These are phyloP conservation scores for Paralichthys olivaceus DNA, from an alignment of 2,113 vertebrate genomes.

Conservation along the genomic window DNA sequence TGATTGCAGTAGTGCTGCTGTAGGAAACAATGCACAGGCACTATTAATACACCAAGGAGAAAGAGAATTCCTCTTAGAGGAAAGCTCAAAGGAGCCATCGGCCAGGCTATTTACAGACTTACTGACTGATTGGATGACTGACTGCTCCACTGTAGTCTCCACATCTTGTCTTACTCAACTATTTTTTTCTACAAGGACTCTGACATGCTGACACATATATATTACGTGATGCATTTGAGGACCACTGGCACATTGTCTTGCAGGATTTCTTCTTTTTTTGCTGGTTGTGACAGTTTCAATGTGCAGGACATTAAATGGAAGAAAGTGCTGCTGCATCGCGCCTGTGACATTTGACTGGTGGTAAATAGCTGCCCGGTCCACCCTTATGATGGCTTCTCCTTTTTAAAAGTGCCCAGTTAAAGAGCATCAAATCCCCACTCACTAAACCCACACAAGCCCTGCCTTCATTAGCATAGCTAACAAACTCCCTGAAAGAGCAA, in stretches of 20 bases:
- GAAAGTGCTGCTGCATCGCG: conserved; percentile 34
- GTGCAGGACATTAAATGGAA: conserved; percentile 36
- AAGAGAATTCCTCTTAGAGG: conserved; percentile 79
- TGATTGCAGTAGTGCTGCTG: conserved; percentile 78
- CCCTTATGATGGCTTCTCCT: conserved; percentile 64
- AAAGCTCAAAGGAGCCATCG: conserved; percentile 79
- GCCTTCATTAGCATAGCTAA: conserved; percentile 80
- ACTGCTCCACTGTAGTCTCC: conserved; percentile 53
- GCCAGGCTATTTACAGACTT: conserved; percentile 77
- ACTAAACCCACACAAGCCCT: conserved; percentile 70
- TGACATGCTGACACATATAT: conserved; percentile 42
- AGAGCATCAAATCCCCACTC: conserved; percentile 79
- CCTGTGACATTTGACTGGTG: conserved; percentile 70
- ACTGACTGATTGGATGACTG: conserved; percentile 76
- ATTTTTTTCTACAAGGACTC: conserved; percentile 61
- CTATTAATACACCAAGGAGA: conserved; percentile 83
- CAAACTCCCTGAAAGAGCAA: conserved; percentile 77
- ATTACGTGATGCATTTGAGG: conserved; percentile 28
- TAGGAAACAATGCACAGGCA: conserved; percentile 81
- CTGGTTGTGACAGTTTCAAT: conserved; percentile 17
- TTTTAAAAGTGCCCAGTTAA: conserved; percentile 78
- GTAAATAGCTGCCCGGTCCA: conserved; percentile 52
- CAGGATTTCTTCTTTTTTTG: conserved; percentile 17
- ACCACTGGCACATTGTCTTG: conserved; percentile 15
- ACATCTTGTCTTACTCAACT: conserved; percentile 75